Evolutionary conservation across 2,113 vertebrate genomes (phyloP).

Genomic region (Sprattus sprattus): DNA sequence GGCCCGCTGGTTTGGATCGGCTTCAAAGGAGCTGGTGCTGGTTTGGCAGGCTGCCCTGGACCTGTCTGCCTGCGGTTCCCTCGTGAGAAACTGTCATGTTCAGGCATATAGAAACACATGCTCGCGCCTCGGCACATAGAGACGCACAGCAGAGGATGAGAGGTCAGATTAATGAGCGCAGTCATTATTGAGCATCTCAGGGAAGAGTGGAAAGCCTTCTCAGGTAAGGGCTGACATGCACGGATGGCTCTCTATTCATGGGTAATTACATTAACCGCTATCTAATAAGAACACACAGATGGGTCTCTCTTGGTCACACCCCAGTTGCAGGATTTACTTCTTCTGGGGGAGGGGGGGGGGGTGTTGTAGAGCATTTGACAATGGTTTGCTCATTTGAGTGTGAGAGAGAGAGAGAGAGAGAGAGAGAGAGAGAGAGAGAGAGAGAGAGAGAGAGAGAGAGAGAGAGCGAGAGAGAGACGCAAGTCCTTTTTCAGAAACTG

Average conservation of each 20-base stretch:
- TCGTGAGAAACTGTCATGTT: slow-evolving; percentile 10
- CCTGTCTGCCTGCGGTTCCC: slow-evolving; percentile 27
- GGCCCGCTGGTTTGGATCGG: slow-evolving; percentile 29
- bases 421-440: neutral
- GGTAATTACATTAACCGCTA: neutral
- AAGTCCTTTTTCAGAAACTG: neutral
- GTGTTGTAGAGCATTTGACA: neutral
- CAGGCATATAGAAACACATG: neutral
- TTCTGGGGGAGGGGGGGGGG: neutral
- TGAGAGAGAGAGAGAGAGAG: neutral
- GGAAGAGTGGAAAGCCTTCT: neutral
- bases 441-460: neutral
- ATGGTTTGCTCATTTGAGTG: neutral
- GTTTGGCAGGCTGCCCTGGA: slow-evolving; percentile 44
- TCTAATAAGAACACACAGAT: neutral
- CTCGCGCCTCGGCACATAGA: neutral
- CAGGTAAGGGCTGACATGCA: neutral
- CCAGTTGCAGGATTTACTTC: neutral
- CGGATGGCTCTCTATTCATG: neutral
- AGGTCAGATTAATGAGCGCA: neutral
- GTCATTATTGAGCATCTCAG: neutral
- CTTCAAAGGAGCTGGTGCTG: slow-evolving; percentile 37
- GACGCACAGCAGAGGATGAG: neutral
- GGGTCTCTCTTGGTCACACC: neutral
- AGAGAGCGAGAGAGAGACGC: neutral